Base-by-base conservation (phyloP, 2,888 invertebrate genomes). In the Horisme vitalbata region DNA sequence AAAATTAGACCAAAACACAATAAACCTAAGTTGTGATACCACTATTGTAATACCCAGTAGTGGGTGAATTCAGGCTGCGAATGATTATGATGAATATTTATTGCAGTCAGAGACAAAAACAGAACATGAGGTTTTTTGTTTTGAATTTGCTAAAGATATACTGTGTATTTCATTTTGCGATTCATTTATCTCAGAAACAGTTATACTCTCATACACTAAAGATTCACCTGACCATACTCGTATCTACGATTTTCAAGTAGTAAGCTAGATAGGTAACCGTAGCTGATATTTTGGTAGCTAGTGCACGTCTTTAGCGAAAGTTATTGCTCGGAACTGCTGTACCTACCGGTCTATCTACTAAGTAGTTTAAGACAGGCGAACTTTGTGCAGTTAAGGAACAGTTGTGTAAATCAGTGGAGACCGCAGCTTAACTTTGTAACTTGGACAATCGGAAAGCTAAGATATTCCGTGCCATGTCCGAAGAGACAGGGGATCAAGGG, bases 401-500 rank as follows among this genome's bases (percentile, higher is more conserved):
- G 31, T 43, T 36, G 36, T 44, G 45, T 37, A 41, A 41, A 47
- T 45, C 48, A 31, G 21, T 39, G 31, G 26, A 34, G 35, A 41
- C 26, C 31, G 11, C 32, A 45, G 34, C 44, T 41, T 38, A 45
- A 45, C 33, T 36, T 46, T 36, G 49, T 36, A 45, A 24, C 31
- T 41, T 43, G 30, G 24, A 46, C 28, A 39, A 45, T 23, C 33
- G 26, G 31, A 44, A 49, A 52, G 37, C 61, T 57, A 58, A 58
- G 61, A 61, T 68, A 71, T 72, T 69, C 69, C 32, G 49, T 37
- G 53, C 61, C 58, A 64, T 57, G 57, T 64, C 53, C 52, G 45
- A 45, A 50, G 48, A 45, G 52, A 55, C 59, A 52, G 34, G 55
- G 64, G 65, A 68, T 69, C 65, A 68, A 65, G 56, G 53, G 59